Evolutionary conservation across 2,888 invertebrate genomes (phyloP), one percentile per base, ranked within the genome.

Genomic region (Hirtodrosophila trivittata): DNA sequence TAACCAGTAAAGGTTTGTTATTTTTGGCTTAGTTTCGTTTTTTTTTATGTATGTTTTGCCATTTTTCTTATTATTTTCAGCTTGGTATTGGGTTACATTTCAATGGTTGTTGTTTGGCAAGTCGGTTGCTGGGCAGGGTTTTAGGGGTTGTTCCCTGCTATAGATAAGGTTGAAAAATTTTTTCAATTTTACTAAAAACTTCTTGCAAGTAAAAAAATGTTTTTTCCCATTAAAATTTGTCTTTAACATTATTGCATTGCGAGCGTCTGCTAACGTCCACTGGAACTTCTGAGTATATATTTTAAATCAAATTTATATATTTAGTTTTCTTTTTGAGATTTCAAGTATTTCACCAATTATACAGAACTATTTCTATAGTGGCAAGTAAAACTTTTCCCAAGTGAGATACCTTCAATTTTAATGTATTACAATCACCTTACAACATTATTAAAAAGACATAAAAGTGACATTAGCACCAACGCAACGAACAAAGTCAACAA

Each of bases 361-460:
- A 33, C 33, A 33, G 7, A 10, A 33, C 5, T 8, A 2, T 12
- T 33, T 3, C 10, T 2, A n/a, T n/a, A n/a, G n/a, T n/a, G n/a
- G n/a, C n/a, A n/a, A n/a, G n/a, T n/a, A 6, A 33, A 6, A 10
- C 12, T 4, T 1, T 33, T 9, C 28, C 28, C n/a, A 28, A 28
- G 28, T 33, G 3, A 13, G 33, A 10, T 5, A 6, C 1, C 12
- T 12, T 3, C 7, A 13, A 8, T 28, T 28, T 8, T 28, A 2
- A 12, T 33, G 64, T 74, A 56, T 66, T 74, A 56, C 9, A 47
- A 14, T 28, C 38, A 49, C 55, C 64, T 65, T 59, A 69, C 73
- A 63, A 74, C 59, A 83, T 70, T 77, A 83, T 81, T 81, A 83
- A 80, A 83, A 80, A 80, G 50, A 65, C 77, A 80, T 80, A 71